Evolutionary conservation across 2,113 vertebrate species (phyloP).

Genomic region (Oxygymnocypris stewartii): DNA sequence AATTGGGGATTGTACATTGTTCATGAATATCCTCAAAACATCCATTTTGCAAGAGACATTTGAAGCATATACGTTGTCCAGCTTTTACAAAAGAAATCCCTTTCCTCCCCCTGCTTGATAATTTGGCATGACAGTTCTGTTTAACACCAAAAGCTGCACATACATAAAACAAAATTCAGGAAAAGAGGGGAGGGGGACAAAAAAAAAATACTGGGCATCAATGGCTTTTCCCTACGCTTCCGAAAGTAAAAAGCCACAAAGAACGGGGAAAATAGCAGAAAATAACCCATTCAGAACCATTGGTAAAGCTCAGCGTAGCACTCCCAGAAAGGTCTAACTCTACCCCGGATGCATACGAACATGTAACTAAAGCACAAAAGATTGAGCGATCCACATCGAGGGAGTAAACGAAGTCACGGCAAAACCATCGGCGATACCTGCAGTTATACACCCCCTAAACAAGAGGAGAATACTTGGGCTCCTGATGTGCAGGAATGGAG

Average conservation of each 20-base stretch:
- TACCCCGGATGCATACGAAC: not conserved
- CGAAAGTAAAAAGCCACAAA: not conserved
- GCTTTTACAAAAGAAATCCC: conserved; percentile 71
- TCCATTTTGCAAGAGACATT: conserved; percentile 67
- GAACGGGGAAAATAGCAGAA: conserved; percentile 38
- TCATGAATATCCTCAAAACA: conserved; percentile 65
- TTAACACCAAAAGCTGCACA: conserved; percentile 45
- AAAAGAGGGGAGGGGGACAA: not conserved
- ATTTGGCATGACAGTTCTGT: conserved; percentile 73
- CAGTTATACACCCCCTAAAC: conserved; percentile 4
- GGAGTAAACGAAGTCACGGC: conserved; percentile 41
- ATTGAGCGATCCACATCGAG: conserved; percentile 33
- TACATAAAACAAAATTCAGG: conserved; percentile 39
- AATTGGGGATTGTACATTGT: conserved; percentile 79
- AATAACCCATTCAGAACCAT: conserved; percentile 56
- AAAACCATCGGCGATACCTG: conserved; percentile 31
- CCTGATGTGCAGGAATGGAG: conserved; percentile 41
- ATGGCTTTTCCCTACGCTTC: conserved; percentile 42
- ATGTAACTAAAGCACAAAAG: conserved; percentile 9
- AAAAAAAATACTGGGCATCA: conserved; percentile 38
- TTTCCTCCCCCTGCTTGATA: conserved; percentile 66
- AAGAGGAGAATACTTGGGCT: conserved; percentile 38
- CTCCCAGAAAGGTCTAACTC: not conserved
- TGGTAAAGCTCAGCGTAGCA: conserved; percentile 38
- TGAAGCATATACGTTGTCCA: conserved; percentile 76